phyloP scores from a whole-genome alignment of 2,888 invertebrate species.

The Agonopterix arenella region DNA sequence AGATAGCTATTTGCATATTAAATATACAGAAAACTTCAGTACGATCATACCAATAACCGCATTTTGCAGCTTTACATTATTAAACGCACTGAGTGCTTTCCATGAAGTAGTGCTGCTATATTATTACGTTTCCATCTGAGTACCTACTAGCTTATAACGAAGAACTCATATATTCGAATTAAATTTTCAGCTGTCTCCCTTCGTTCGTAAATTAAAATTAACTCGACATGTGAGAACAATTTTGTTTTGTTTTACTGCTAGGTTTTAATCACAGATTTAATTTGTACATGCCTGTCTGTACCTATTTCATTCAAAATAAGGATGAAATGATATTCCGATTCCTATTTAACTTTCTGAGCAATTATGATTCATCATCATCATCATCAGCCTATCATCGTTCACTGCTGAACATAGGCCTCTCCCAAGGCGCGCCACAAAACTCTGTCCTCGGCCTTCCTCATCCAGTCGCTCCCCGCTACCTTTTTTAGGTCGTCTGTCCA shows the following conservation, averaged over 20 bases:
- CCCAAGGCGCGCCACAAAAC: no score
- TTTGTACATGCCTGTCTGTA: neutral
- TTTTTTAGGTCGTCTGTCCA: no score
- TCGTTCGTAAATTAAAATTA: constrained; percentile 1
- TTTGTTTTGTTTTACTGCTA: no score
- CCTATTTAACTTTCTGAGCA: neutral
- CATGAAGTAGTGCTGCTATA: neutral
- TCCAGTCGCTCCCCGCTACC: no score
- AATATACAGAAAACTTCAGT: neutral
- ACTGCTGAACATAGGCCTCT: no score
- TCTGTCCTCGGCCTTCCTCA: no score
- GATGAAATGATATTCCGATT: neutral
- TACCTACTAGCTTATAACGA: neutral
- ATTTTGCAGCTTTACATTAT: neutral
- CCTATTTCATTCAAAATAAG: neutral
- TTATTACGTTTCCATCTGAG: neutral
- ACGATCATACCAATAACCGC: neutral
- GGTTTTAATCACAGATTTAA: neutral
- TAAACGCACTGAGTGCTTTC: neutral
- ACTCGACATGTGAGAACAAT: no score
- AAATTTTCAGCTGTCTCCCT: constrained; percentile 1
- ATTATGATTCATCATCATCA: no score
- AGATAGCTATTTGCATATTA: neutral
- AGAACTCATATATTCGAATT: constrained; percentile 3
- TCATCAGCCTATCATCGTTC: no score